These are phyloP conservation scores for Pantherophis alleghaniensis DNA, from an alignment of 2,797 vertebrate genomes.

Conservation along the genomic window DNA sequence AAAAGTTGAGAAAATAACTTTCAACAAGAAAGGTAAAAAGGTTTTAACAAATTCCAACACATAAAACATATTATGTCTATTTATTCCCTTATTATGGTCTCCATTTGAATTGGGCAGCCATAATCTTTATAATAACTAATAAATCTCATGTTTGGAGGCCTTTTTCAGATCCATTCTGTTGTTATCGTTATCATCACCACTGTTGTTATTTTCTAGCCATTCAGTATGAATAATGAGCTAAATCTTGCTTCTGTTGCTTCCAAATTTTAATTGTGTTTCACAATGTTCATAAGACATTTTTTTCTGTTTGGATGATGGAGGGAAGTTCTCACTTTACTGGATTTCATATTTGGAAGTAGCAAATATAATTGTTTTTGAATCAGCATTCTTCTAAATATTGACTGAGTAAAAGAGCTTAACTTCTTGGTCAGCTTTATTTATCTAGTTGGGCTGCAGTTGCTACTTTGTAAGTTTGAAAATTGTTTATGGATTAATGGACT, in stretches of 20 bases:
- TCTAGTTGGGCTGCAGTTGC: background rate
- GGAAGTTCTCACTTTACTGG: accelerated
- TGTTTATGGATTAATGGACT: background rate
- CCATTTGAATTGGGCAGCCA: background rate
- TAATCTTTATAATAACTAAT: background rate
- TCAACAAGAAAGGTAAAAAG: background rate
- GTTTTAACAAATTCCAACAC: background rate
- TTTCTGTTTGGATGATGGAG: background rate
- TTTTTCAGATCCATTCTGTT: background rate
- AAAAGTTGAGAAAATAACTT: background rate
- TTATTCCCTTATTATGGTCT: background rate
- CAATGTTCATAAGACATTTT: no score
- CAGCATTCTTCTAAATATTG: background rate
- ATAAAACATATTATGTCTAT: background rate
- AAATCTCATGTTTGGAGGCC: background rate
- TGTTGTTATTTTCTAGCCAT: background rate
- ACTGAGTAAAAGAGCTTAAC: background rate
- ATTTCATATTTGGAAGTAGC: background rate
- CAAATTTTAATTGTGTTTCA: background rate
- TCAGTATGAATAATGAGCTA: background rate
- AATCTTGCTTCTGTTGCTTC: slow-evolving; percentile 3
- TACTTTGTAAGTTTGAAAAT: background rate
- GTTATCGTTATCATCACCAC: background rate
- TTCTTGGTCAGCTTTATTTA: background rate
- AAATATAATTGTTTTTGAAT: background rate